Conservation (phyloP, 2,113 vertebrate genomes). For the Hydrochoerus hydrochaeris region DNA sequence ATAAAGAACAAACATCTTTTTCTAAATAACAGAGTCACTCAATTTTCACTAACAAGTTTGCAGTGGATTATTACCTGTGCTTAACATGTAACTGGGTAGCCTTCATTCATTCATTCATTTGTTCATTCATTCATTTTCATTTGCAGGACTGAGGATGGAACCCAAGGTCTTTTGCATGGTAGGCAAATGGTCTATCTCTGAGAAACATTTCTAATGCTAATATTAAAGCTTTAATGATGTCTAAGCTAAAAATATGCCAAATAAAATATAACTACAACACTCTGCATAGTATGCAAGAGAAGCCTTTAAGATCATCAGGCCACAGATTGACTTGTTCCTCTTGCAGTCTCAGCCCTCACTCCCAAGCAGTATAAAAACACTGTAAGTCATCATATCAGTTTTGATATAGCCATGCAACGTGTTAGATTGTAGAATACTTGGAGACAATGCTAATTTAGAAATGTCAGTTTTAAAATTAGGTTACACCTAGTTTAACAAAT, state of each 20-base stretch:
- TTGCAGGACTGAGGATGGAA: not conserved
- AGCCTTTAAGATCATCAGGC: fast-evolving
- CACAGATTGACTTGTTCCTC: fast-evolving
- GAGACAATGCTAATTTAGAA: not conserved
- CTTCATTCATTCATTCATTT: too few species aligned
- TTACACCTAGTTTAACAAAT: not conserved
- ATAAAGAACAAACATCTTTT: not conserved
- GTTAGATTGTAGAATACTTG: not conserved
- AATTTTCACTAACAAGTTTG: not conserved
- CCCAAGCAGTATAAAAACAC: not conserved
- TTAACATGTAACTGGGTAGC: fast-evolving
- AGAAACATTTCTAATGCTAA: too few species aligned
- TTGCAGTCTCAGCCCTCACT: fast-evolving
- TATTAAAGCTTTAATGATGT: not conserved
- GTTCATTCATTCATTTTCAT: not conserved
- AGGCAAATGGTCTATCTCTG: not conserved
- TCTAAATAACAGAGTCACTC: not conserved
- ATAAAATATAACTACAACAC: fast-evolving
- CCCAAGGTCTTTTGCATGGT: not conserved
- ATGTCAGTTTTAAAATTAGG: not conserved
- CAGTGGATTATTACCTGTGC: fast-evolving
- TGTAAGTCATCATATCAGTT: not conserved
- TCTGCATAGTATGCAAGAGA: fast-evolving
- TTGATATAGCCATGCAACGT: not conserved
- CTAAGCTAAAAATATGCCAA: not conserved